Evolutionary conservation across 2,888 invertebrate species (phyloP).

Genomic region (Drosophila anomelani): DNA sequence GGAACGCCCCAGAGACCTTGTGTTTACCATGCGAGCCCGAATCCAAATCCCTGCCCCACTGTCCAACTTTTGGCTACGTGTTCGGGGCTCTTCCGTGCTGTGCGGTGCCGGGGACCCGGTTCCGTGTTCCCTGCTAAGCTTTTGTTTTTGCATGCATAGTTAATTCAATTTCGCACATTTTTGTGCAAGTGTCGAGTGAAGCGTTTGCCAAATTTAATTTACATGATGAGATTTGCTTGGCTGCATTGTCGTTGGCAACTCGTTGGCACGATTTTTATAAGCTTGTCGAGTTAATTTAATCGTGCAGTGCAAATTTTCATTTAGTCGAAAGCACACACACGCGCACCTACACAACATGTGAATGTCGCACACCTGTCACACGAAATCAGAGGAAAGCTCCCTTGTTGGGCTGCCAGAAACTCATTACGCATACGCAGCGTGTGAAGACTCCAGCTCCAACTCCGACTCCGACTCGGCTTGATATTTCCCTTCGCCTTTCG

Average conservation of each 20-base stretch:
- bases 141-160: constrained; percentile 71
- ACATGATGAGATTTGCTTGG: constrained; percentile 76
- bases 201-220: constrained; percentile 76
- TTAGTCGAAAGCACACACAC: constrained; percentile 40
- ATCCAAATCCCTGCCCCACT: constrained; percentile 21
- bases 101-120: neutral
- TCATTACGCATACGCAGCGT: constrained; percentile 47
- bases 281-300: constrained; percentile 69
- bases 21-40: constrained; percentile 19
- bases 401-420: constrained; percentile 27
- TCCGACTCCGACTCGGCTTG: constrained; percentile 6
- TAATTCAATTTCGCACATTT: constrained; percentile 79
- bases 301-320: constrained; percentile 70
- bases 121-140: constrained; percentile 36
- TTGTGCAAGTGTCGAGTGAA: constrained; percentile 71
- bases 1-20: constrained; percentile 38
- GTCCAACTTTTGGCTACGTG: constrained; percentile 59
- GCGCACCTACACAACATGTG: constrained; percentile 6
- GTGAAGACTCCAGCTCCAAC: constrained; percentile 4
- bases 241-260: constrained; percentile 57
- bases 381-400: constrained; percentile 19
- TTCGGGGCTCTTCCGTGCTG: constrained; percentile 13
- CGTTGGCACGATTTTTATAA: constrained; percentile 73
- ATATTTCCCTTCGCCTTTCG: constrained; percentile 20
- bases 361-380: constrained; percentile 61